Conservation (phyloP, 2,888 invertebrate genomes). For the Pheosia gnoma region DNA sequence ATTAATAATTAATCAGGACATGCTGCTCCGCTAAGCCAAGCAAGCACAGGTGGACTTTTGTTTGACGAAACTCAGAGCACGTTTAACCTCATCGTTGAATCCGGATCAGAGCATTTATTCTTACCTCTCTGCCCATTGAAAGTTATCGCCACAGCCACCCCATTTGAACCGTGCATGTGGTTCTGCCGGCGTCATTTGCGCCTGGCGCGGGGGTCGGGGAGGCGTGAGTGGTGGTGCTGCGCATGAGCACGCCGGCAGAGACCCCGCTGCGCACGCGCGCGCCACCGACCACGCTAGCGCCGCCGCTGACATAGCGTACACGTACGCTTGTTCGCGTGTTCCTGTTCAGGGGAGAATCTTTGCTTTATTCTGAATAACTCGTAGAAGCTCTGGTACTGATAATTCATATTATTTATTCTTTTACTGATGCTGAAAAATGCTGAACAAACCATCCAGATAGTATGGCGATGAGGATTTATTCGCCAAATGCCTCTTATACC, state of each 20-base stretch:
- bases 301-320: constrained; percentile 92
- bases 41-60: too few relatives aligned
- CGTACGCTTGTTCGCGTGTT: constrained; percentile 93
- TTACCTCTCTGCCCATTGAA: constrained; percentile 87
- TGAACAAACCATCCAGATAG: too few relatives aligned
- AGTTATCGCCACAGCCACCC: constrained; percentile 95
- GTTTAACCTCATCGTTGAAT: too few relatives aligned
- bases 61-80: too few relatives aligned
- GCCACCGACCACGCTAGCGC: constrained; percentile 90
- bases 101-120: not conserved
- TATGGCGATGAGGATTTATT: too few relatives aligned
- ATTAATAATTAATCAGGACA: too few relatives aligned
- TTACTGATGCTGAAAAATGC: too few relatives aligned
- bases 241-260: constrained; percentile 90
- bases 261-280: constrained; percentile 90
- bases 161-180: constrained; percentile 90
- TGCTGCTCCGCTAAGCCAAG: too few relatives aligned
- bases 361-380: too few relatives aligned
- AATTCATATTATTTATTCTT: too few relatives aligned
- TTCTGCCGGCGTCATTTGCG: constrained; percentile 87
- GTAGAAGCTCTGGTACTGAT: too few relatives aligned
- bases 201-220: constrained; percentile 80
- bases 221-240: constrained; percentile 88
- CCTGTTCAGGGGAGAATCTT: constrained; percentile 73
- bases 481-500: too few relatives aligned